Evolutionary conservation across 2,113 vertebrate species (phyloP).

Genomic region (Sigmodon hispidus): DNA sequence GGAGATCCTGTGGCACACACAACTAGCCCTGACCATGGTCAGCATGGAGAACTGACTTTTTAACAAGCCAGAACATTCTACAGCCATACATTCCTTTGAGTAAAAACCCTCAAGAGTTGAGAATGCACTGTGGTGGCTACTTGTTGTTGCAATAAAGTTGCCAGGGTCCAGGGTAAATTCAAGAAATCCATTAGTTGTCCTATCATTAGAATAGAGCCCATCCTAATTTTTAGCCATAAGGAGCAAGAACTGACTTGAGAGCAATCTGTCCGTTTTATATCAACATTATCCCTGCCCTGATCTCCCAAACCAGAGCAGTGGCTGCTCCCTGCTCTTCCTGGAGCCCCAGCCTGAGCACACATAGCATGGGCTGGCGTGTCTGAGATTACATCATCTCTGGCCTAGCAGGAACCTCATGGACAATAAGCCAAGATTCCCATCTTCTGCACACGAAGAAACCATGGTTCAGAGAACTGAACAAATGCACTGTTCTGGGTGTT

Average conservation of each 20-base stretch:
- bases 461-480: neutral
- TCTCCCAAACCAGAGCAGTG: neutral
- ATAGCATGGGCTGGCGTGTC: neutral
- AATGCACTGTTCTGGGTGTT: neutral
- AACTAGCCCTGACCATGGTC: neutral
- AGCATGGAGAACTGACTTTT: neutral
- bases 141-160: neutral
- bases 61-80: neutral
- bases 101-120: neutral
- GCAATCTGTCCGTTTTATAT: neutral
- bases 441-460: neutral
- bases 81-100: neutral
- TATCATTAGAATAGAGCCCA: neutral
- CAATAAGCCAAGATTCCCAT: neutral
- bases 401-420: neutral
- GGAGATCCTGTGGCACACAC: neutral
- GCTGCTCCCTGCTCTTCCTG: neutral
- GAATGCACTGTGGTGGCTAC: neutral
- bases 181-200: neutral
- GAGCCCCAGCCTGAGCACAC: neutral
- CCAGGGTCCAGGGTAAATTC: neutral
- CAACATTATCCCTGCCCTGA: neutral
- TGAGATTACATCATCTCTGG: neutral
- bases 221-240: neutral
- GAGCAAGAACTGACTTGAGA: neutral